Base-by-base conservation (phyloP, 2,888 invertebrate genomes). In the Leucoptera coffeella region DNA sequence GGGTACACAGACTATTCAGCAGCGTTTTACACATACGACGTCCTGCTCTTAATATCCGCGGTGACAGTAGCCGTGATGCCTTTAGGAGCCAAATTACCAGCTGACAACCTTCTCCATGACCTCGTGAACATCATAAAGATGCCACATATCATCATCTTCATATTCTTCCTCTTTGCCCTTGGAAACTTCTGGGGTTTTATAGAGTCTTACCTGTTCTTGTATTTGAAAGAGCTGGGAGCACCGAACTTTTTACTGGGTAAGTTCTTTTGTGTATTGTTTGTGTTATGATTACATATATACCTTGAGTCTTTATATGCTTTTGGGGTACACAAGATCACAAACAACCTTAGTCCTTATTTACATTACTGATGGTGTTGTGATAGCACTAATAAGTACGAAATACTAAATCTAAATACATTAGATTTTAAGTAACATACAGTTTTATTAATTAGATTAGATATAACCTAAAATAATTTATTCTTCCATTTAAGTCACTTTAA, bases 141-240 rank as follows among this genome's bases (percentile, higher is more conserved):
- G 74, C 82, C 85, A 0, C 82, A 86, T 40, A 82, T 91, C 23
- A 78, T 85, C 17, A 71, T 84, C 22, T 89, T 92, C 44, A 82
- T 92, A 43, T 64, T 85, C 40, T 85, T 89, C 50, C 67, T 91
- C 22, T 86, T 88, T 45, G 75, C 83, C 14, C 71, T 91, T 39
- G 92, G 92, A 31, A 85, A 87, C 43, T 79, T 88, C 49, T 89
- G 87, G 82, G 91, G 91, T 15, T 89, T 89, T 53, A 86, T 91
- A 29, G 91, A 92, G 53, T 87, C 86, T 27, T 92, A 87, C 50
- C 62, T 92, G 15, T 92, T 90, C 52, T 75, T 90, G 45, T 91
- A 87, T 52, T 71, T 91, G 34, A 84, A 83, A 54, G 88, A 89
- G 52, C 67, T 90, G 34, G 83, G 87, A 11, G 87, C 88, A 26